Percentiles rank a stretch among this genome's conserved stretches.
phyloP scores from a whole-genome alignment of 2,888 invertebrate genomes.

The Blera fallax region DNA sequence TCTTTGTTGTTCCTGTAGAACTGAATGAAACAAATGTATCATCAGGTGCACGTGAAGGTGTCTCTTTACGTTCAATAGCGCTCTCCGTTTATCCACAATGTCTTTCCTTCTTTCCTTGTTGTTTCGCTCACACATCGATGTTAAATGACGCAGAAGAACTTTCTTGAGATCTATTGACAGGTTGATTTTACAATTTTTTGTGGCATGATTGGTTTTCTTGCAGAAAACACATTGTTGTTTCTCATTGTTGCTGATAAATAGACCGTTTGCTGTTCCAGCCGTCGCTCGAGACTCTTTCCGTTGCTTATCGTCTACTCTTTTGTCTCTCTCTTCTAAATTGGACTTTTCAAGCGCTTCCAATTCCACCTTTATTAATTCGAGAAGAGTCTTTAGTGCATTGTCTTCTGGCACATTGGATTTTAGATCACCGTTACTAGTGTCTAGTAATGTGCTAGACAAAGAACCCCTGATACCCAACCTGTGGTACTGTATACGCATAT shows the following conservation, averaged over 20 bases:
- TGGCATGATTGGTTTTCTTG: conserved; percentile 43
- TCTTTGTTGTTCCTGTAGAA: neutral
- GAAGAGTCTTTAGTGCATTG: conserved; percentile 32
- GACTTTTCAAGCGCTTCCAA: conserved; percentile 50
- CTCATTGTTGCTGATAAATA: neutral
- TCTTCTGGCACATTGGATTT: conserved; percentile 2
- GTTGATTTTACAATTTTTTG: conserved; percentile 21
- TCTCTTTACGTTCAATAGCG: neutral
- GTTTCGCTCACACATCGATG: conserved; percentile 41
- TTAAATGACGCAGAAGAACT: conserved; percentile 21
- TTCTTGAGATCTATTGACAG: conserved; percentile 19
- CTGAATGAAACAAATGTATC: conserved; percentile 7
- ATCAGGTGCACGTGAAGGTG: neutral
- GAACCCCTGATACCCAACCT: conserved; percentile 10
- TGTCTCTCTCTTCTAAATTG: conserved; percentile 37
- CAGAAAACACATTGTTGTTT: conserved; percentile 31
- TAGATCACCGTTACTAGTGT: neutral
- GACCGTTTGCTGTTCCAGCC: neutral
- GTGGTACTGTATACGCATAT: conserved; percentile 42
- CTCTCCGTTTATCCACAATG: neutral
- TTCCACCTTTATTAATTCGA: conserved; percentile 40
- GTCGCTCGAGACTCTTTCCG: neutral
- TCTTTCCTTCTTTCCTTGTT: neutral
- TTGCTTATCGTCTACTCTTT: neutral
- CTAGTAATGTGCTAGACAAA: conserved; percentile 10